Base-by-base conservation (phyloP, 2,888 invertebrate species). In the Tachystola acroxantha region DNA sequence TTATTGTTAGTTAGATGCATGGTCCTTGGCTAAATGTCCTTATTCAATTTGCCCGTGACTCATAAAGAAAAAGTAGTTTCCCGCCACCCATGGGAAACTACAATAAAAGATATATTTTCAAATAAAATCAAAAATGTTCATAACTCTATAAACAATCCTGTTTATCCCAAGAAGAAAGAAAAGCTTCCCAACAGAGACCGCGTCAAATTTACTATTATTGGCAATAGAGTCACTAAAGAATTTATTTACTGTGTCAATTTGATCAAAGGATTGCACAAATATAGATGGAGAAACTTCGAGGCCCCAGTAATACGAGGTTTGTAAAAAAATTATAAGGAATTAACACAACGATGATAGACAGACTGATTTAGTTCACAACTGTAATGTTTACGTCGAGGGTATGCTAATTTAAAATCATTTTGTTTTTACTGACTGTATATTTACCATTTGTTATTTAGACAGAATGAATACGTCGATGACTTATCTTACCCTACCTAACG, bases 221-320 rank as follows among this genome's bases (percentile, higher is more conserved):
- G 86, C 6, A 74, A 73, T 42, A 63, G 69, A 53, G 49, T 73
- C 2, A 62, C 70, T 3, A 69, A 70, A 39, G 80, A 78, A 45
- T 86, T 80, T 52, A 74, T 74, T 37, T 72, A 75, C 37, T 78
- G 78, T 34, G 49, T 45, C 11, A 57, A 77, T 33, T 47, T 81
- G 34, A 64, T 75, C 10, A 65, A 63, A 40, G 74, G 64, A n/a
- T 50, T 86, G 22, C 60, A 78, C 41, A 82, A 71, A 35, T 81
- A 78, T 44, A 71, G 69, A 45, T 50, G 54, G 44, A 64, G 63
- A 34, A 34, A 47, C 12, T 82, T 81, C 46, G 68, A 66, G 36
- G 46, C 57, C 37, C 85, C 86, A 39, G 31, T 59, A 1, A 70
- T 86, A 43, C 64, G 59, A 67, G 80, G 85, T 82, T 56, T n/a